phyloP scores from a whole-genome alignment of 2,113 vertebrate genomes.

The Zosterops borbonicus region DNA sequence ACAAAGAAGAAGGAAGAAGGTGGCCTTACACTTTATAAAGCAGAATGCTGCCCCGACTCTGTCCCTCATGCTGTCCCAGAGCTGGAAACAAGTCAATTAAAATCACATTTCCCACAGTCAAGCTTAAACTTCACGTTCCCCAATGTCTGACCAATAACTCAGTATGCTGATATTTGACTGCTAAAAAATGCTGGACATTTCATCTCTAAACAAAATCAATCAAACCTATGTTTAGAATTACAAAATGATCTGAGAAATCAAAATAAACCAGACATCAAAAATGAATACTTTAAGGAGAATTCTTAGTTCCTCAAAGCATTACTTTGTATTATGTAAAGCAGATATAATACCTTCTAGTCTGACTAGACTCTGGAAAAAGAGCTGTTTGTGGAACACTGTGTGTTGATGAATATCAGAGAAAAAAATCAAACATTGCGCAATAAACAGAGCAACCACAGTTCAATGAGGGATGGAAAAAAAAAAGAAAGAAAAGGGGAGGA shows the following conservation, averaged over 20 bases:
- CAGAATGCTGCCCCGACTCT: fast-evolving
- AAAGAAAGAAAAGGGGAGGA: background rate
- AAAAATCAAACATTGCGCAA: background rate
- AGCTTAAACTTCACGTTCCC: background rate
- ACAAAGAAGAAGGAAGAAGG: background rate
- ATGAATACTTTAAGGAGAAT: background rate
- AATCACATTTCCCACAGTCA: background rate
- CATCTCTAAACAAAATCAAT: background rate
- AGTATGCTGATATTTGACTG: background rate
- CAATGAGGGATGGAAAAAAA: fast-evolving
- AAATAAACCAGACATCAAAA: background rate
- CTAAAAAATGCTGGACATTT: background rate
- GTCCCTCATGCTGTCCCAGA: background rate
- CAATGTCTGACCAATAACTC: background rate
- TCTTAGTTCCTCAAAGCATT: background rate
- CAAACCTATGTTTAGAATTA: background rate
- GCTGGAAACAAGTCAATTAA: background rate
- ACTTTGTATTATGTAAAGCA: background rate
- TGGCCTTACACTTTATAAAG: background rate
- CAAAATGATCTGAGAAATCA: background rate
- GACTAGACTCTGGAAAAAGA: background rate
- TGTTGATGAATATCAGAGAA: background rate
- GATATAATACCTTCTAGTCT: background rate
- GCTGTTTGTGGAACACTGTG: background rate
- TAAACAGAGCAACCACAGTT: background rate